These are phyloP conservation scores for Rhopalosiphum maidis DNA, from an alignment of 1,140 invertebrate genomes.

Conservation along the genomic window DNA sequence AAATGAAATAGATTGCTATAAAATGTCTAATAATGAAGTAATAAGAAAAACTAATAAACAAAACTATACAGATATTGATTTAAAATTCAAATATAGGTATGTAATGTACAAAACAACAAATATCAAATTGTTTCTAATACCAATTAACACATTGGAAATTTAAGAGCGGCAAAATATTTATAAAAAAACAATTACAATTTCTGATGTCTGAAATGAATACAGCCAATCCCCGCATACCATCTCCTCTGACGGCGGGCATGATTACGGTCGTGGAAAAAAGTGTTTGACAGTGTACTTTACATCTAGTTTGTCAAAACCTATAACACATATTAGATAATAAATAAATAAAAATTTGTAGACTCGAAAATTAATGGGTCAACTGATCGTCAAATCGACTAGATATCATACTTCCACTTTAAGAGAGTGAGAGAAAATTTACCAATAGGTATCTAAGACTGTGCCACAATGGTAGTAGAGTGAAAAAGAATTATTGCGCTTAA, in stretches of 20 bases:
- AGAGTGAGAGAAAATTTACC: background rate
- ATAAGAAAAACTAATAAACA: background rate
- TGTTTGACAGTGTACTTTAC: slow-evolving; percentile 1
- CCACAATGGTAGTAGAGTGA: background rate
- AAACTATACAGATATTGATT: background rate
- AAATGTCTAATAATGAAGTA: background rate
- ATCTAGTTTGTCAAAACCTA: slow-evolving; percentile 3
- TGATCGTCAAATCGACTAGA: no score
- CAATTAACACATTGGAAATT: background rate
- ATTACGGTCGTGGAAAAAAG: slow-evolving; percentile 62
- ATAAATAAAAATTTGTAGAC: background rate
- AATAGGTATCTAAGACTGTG: background rate
- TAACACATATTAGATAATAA: background rate
- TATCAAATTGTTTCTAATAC: background rate
- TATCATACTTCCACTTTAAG: no score
- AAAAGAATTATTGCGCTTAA: slow-evolving; percentile 33
- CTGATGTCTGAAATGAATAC: slow-evolving; percentile 99
- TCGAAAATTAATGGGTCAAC: no score
- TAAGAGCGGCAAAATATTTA: background rate
- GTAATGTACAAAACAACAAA: background rate
- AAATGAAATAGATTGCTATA: background rate
- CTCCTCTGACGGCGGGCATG: slow-evolving; percentile 99
- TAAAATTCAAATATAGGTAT: background rate
- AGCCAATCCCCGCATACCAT: slow-evolving; percentile 99
- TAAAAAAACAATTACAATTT: slow-evolving; percentile 84